phyloP scores from a whole-genome alignment of 2,888 invertebrate genomes.

The Brachyptera risi region DNA sequence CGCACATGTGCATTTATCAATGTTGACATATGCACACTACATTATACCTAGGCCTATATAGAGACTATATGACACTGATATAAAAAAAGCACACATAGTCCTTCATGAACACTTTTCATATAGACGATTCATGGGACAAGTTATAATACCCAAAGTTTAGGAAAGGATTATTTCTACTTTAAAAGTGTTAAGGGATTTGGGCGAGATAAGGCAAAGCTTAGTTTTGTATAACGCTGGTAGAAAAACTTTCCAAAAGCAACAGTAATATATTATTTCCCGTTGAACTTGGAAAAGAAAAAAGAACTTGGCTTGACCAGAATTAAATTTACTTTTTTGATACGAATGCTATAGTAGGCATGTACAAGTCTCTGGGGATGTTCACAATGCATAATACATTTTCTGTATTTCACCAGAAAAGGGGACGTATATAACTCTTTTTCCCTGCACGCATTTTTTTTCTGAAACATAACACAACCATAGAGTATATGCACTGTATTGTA shows the following conservation, averaged over 20 bases:
- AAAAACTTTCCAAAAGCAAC: background rate
- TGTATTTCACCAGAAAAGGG: constrained; percentile 11
- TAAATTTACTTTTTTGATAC: constrained; percentile 20
- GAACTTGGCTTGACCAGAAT: constrained; percentile 19
- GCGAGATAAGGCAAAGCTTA: background rate
- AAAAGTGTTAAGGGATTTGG: constrained; percentile 13
- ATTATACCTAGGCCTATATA: too few species aligned
- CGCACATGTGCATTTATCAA: too few species aligned
- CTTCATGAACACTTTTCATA: too few species aligned
- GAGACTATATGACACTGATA: too few species aligned
- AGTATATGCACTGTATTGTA: background rate
- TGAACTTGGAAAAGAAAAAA: constrained; percentile 2
- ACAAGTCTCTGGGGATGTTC: constrained; percentile 2
- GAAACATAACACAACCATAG: background rate
- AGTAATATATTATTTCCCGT: constrained; percentile 16
- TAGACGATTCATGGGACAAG: constrained; percentile 14
- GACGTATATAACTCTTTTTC: constrained; percentile 9
- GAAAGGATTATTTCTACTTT: background rate
- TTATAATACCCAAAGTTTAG: constrained; percentile 1
- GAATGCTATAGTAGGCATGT: background rate
- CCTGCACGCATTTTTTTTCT: background rate
- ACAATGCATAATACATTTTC: constrained; percentile 20
- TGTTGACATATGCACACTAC: too few species aligned
- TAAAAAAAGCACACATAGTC: too few species aligned
- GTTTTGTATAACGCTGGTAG: background rate